Base-by-base conservation (phyloP, 1,140 invertebrate species). In the Heterodera carotae region DNA sequence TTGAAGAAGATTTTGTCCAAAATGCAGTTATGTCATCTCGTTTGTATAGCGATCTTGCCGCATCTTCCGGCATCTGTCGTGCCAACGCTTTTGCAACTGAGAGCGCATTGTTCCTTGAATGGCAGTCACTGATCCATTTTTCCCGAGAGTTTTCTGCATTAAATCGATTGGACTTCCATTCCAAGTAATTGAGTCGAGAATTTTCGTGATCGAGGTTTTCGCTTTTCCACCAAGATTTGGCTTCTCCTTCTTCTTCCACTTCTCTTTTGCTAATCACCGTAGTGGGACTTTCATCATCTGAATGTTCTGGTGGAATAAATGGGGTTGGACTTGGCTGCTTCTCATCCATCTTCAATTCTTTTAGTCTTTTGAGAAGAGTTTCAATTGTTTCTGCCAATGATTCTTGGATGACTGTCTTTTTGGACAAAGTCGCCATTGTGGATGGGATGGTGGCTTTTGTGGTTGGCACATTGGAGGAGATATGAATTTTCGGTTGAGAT, bases 71-170 rank as follows among this genome's bases (percentile, higher is more conserved):
- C n/a, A 48, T 69, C 36, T 69, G 68, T 8, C 53, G 36, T 0
- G 68, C 68, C 7, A 69, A 36, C 8, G 53, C 53, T 34, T 69
- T 69, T 12, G 68, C 68, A 12, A 69, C 27, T 69, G 25, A n/a
- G 3, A 69, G 33, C 7, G 39, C 36, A 15, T 69, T 39, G 3
- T 69, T 69, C 0, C 33, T n/a, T 0, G n/a, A 25, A 27, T 31
- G 31, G 18, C 68, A 69, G 10, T 39, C 39, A 15, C n/a, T 27
- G 6, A 34, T 31, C 68, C 68, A 69, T 31, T 69, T 39, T 18
- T 69, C 12, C 7, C 68, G 29, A 10, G 53, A 25, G 12, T 25
- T 36, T 36, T 69, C 6, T 1, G 27, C 33, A 10, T 53, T 69
- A 10, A 8, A 10, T 34, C 53, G 68, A 2, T 39, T 7, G 10